These are phyloP conservation scores for Aricia agestis DNA, from an alignment of 1,140 invertebrate species.

Conservation along the genomic window DNA sequence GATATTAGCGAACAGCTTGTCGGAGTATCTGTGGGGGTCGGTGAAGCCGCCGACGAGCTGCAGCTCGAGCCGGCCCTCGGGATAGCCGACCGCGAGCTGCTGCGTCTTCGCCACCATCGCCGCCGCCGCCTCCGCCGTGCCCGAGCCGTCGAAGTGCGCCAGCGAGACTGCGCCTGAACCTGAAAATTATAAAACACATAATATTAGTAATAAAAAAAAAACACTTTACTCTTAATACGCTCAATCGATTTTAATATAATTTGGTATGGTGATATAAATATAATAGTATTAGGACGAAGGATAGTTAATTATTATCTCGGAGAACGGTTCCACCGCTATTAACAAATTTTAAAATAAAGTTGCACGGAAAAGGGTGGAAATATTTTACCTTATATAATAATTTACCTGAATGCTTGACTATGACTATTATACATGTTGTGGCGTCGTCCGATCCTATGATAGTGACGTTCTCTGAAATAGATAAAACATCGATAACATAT, in stretches of 20 bases:
- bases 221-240: too few relatives aligned
- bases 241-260: too few relatives aligned
- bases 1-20: slow-evolving; percentile 91
- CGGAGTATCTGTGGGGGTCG: slow-evolving; percentile 83
- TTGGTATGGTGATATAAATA: too few relatives aligned
- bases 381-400: too few relatives aligned
- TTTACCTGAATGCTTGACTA: slow-evolving; percentile 92
- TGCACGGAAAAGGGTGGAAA: too few relatives aligned
- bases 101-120: slow-evolving; percentile 89
- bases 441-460: slow-evolving; percentile 95
- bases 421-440: slow-evolving; percentile 94
- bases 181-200: slow-evolving; percentile 47
- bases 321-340: too few relatives aligned
- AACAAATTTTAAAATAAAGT: too few relatives aligned
- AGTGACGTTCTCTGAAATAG: slow-evolving; percentile 87
- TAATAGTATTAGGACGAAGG: too few relatives aligned
- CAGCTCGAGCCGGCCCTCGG: slow-evolving; percentile 90
- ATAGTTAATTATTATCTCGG: too few relatives aligned
- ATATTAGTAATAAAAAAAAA: too few relatives aligned
- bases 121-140: slow-evolving; percentile 87
- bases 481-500: slow-evolving; percentile 23
- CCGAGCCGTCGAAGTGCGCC: slow-evolving; percentile 92
- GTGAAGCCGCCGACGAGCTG: slow-evolving; percentile 93
- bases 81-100: slow-evolving; percentile 88
- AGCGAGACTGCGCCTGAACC: slow-evolving; percentile 91